A percentile compares a stretch with the other conserved stretches of the same genome.
These are phyloP conservation scores for Folsomia manolachei DNA, from an alignment of 2,888 invertebrate species.

Conservation along the genomic window DNA sequence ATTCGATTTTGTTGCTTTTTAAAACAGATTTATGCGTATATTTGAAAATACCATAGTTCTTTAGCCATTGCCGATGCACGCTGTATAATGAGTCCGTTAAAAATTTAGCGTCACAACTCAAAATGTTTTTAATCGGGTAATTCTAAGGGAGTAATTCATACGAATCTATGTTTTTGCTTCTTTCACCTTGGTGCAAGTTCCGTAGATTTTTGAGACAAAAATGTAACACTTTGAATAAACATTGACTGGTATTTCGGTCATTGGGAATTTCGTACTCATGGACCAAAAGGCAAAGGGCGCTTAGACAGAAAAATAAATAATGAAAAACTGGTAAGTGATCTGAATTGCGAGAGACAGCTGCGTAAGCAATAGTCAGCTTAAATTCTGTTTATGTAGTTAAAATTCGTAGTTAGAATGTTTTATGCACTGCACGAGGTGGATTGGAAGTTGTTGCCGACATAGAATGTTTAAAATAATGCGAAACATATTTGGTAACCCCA, in stretches of 20 bases:
- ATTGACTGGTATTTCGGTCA: background rate
- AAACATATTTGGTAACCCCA: background rate
- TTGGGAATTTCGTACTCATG: background rate
- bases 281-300: background rate
- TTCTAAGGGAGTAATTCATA: no score
- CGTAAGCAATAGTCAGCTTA: background rate
- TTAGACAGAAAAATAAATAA: slow-evolving; percentile 5
- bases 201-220: no score
- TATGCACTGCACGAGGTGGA: background rate
- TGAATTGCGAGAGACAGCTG: background rate
- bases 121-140: no score
- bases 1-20: no score
- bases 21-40: no score
- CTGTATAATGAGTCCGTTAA: no score
- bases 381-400: background rate
- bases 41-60: no score
- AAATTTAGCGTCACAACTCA: no score
- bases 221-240: background rate
- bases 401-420: slow-evolving; percentile 1
- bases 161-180: no score
- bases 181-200: no score
- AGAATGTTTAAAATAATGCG: background rate
- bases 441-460: background rate
- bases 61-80: no score
- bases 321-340: background rate